phyloP scores from a whole-genome alignment of 1,140 invertebrate species.

The Ceratina japonica region DNA sequence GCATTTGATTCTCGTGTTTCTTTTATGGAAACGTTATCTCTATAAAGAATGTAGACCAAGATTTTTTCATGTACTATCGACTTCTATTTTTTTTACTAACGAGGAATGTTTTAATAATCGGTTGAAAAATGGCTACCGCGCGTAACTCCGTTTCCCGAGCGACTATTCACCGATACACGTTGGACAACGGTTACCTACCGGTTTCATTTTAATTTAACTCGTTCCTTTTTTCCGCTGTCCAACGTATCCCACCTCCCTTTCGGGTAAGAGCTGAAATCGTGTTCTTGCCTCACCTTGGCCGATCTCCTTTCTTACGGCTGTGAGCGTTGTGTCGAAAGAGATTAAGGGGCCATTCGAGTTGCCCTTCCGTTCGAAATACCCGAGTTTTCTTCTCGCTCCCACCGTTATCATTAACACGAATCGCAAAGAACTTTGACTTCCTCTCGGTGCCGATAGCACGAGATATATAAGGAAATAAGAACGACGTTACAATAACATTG shows the following conservation, averaged over 20 bases:
- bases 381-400: neutral
- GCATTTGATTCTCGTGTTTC: too few species aligned
- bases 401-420: neutral
- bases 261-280: neutral
- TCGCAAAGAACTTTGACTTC: neutral
- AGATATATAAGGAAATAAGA: neutral
- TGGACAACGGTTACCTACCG: slow-evolving; percentile 43
- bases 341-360: slow-evolving; percentile 5
- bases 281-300: slow-evolving; percentile 10
- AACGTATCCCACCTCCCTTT: slow-evolving; percentile 14
- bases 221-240: neutral
- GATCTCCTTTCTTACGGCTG: slow-evolving; percentile 22
- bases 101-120: too few species aligned
- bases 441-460: neutral
- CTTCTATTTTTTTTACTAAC: too few species aligned
- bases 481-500: too few species aligned
- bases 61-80: too few species aligned
- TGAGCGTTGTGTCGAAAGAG: neutral
- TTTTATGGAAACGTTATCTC: neutral
- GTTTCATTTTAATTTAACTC: slow-evolving; percentile 47
- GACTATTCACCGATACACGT: neutral
- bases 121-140: neutral
- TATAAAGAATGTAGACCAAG: too few species aligned
- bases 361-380: neutral
- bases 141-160: slow-evolving; percentile 18